A percentile compares a stretch with the other conserved stretches of the same genome.
Evolutionary conservation across 2,797 vertebrate genomes (phyloP).

Genomic region (Poecilia picta): DNA sequence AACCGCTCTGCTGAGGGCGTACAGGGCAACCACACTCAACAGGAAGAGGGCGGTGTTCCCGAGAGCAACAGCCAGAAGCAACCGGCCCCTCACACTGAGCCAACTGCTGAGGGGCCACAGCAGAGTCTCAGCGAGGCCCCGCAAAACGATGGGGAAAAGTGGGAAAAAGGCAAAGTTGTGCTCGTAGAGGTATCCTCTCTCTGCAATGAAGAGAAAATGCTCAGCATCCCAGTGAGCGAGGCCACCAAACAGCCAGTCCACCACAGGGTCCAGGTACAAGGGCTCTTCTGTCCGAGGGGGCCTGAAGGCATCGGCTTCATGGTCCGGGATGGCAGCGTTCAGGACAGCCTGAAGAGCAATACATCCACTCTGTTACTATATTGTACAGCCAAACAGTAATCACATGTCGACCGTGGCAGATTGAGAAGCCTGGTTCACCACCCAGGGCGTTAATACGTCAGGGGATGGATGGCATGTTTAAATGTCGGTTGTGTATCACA

Average conservation of each 20-base stretch:
- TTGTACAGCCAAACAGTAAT: neutral
- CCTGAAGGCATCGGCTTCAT: slow-evolving; percentile 91
- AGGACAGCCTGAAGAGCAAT: slow-evolving; percentile 83
- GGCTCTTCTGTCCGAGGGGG: slow-evolving; percentile 82
- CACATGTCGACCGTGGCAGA: neutral
- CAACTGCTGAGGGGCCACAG: slow-evolving; percentile 81
- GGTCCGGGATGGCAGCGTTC: slow-evolving; percentile 92
- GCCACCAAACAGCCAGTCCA: slow-evolving; percentile 88
- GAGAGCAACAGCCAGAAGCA: slow-evolving; percentile 85
- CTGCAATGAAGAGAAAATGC: slow-evolving; percentile 95
- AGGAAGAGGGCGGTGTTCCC: slow-evolving; percentile 83
- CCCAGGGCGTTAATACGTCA: neutral
- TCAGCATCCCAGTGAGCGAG: slow-evolving; percentile 94
- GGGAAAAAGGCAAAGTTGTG: slow-evolving; percentile 98
- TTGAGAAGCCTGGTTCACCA: neutral
- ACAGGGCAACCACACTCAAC: slow-evolving; percentile 84
- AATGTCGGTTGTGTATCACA: neutral
- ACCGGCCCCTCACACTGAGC: slow-evolving; percentile 83
- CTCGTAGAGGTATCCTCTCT: slow-evolving; percentile 92
- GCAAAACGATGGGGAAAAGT: slow-evolving; percentile 85
- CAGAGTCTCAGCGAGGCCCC: slow-evolving; percentile 69
- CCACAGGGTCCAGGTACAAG: slow-evolving; percentile 74
- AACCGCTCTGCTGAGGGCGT: slow-evolving; percentile 83
- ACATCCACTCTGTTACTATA: neutral
- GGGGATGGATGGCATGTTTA: neutral